Percentiles rank a stretch among this genome's conserved stretches.
phyloP scores from a whole-genome alignment of 2,888 invertebrate species.

The Chloroclystis v-ata region DNA sequence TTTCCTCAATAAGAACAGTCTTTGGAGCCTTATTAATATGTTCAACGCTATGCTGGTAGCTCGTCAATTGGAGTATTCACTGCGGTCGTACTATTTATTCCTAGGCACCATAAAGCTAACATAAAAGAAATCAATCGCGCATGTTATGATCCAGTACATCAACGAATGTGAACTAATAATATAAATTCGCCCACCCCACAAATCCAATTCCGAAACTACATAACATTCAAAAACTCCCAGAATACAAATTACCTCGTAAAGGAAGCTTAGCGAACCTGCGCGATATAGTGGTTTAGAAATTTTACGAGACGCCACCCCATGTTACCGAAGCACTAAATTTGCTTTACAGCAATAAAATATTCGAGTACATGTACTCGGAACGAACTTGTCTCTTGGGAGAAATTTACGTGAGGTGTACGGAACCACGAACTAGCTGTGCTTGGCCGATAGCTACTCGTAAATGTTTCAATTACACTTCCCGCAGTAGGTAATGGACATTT shows the following conservation, averaged over 20 bases:
- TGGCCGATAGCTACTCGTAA: not conserved
- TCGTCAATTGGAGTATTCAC: no score
- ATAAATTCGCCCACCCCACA: not conserved
- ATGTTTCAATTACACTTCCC: not conserved
- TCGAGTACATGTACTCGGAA: constrained; percentile 24
- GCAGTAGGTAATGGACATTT: not conserved
- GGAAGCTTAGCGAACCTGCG: constrained; percentile 8
- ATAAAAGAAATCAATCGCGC: no score
- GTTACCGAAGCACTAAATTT: constrained; percentile 25
- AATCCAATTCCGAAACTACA: not conserved
- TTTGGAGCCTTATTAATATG: no score
- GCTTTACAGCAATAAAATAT: constrained; percentile 28
- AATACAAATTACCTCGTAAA: constrained; percentile 13
- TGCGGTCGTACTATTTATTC: no score
- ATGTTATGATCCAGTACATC: no score
- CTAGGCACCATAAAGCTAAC: no score
- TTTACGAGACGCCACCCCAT: constrained; percentile 22
- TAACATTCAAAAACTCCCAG: constrained; percentile 3
- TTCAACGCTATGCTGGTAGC: no score
- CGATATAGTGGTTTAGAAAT: constrained; percentile 15
- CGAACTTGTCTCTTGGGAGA: constrained; percentile 28
- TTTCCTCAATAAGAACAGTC: no score
- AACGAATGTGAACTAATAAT: no score
- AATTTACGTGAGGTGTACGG: constrained; percentile 27
- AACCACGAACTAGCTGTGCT: no score